phyloP scores from a whole-genome alignment of 2,113 vertebrate species.

The Empidonax alnorum region DNA sequence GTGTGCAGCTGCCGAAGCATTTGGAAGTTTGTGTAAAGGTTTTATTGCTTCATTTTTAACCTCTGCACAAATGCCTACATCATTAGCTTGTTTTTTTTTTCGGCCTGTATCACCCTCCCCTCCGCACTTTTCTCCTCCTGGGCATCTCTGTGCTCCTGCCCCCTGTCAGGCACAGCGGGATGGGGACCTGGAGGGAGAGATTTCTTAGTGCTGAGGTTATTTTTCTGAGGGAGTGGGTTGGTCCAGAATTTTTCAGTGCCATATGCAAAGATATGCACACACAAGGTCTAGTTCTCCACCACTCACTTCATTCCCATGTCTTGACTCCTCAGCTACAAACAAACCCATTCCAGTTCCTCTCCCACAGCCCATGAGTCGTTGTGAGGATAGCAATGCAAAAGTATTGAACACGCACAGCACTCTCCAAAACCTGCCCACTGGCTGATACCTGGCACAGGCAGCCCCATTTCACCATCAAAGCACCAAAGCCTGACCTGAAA shows the following conservation, averaged over 20 bases:
- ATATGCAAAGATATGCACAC: fast-evolving
- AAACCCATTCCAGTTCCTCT: neutral
- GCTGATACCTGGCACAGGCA: neutral
- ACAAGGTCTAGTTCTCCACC: neutral
- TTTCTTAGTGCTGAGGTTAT: neutral
- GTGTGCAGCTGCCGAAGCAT: neutral
- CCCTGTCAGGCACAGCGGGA: neutral
- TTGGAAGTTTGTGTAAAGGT: neutral
- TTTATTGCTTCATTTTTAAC: conserved; percentile 61
- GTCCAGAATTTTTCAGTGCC: neutral
- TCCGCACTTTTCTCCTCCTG: neutral
- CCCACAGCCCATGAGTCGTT: fast-evolving
- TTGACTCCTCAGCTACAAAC: neutral
- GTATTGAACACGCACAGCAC: fast-evolving
- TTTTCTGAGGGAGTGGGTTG: neutral
- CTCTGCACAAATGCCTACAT: neutral
- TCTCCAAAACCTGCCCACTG: fast-evolving
- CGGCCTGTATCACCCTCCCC: neutral
- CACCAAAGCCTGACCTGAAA: neutral
- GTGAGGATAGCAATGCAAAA: neutral
- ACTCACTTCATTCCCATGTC: neutral
- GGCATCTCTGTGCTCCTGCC: neutral
- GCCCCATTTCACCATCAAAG: neutral
- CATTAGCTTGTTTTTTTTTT: neutral
- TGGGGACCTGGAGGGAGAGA: neutral